phyloP scores from a whole-genome alignment of 2,797 vertebrate genomes.

The Arctocebus calabarensis region DNA sequence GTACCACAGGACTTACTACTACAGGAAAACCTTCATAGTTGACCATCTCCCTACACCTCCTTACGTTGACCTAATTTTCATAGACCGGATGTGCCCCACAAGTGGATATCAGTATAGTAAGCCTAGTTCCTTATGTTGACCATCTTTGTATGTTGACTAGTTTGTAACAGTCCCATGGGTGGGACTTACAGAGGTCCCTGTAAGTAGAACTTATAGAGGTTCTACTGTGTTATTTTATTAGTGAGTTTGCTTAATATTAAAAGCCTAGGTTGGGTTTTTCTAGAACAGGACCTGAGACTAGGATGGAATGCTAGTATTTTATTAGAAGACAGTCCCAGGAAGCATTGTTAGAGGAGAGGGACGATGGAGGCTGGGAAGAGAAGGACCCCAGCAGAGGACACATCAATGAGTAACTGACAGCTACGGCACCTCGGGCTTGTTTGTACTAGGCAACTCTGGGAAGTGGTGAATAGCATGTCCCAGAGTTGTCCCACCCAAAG shows the following conservation, averaged over 20 bases:
- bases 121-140: no score
- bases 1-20: neutral
- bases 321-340: neutral
- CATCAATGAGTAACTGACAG: neutral
- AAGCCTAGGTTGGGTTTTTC: neutral
- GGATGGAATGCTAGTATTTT: neutral
- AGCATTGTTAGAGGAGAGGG: neutral
- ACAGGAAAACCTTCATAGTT: no score
- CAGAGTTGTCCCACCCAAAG: neutral
- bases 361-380: neutral
- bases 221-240: neutral
- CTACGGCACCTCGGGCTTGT: neutral
- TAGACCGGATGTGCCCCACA: no score
- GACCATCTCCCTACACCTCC: no score
- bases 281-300: neutral
- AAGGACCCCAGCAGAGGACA: neutral
- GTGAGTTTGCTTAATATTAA: conserved; percentile 1
- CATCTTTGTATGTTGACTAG: no score
- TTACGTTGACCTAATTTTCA: no score
- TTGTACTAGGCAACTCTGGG: neutral
- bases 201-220: no score
- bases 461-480: neutral
- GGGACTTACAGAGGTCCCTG: no score
- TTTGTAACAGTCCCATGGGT: no score
- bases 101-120: no score